Conservation (phyloP, 2,888 invertebrate species). For the Amiota communis region DNA sequence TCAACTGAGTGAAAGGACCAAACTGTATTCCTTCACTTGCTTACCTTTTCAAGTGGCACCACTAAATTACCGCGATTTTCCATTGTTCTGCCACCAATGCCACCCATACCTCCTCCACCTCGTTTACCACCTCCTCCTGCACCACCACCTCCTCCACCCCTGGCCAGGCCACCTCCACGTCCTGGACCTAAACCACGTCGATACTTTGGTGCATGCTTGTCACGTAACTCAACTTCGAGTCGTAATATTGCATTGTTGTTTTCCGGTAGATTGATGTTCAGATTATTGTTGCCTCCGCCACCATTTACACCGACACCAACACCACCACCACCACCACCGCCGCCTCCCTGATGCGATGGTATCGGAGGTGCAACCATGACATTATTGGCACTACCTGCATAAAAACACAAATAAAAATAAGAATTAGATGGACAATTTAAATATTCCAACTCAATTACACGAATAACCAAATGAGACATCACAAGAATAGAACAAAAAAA, state of each 20-base stretch:
- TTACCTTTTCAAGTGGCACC: slow-evolving; percentile 80
- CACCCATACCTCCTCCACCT: slow-evolving; percentile 52
- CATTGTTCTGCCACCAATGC: slow-evolving; percentile 45
- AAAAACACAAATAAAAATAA: slow-evolving; percentile 33
- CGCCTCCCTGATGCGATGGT: slow-evolving; percentile 43
- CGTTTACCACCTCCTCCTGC: slow-evolving; percentile 43
- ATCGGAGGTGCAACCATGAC: slow-evolving; percentile 43
- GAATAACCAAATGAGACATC: not conserved
- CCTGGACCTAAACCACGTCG: slow-evolving; percentile 71
- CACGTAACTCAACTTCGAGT: slow-evolving; percentile 74
- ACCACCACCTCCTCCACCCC: slow-evolving; percentile 68
- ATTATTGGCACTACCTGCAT: slow-evolving; percentile 60
- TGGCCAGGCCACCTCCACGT: slow-evolving; percentile 71
- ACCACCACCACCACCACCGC: slow-evolving; percentile 24
- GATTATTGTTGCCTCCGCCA: slow-evolving; percentile 67
- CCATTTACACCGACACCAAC: slow-evolving; percentile 40
- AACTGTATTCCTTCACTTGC: slow-evolving; percentile 32
- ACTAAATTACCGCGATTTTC: slow-evolving; percentile 74
- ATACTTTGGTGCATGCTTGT: slow-evolving; percentile 73
- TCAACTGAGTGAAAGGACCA: slow-evolving; percentile 3
- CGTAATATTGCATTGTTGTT: slow-evolving; percentile 72
- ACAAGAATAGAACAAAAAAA: too few species aligned
- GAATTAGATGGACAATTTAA: slow-evolving; percentile 43
- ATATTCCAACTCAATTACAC: slow-evolving; percentile 27
- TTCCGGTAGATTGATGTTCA: slow-evolving; percentile 74